Evolutionary conservation across 2,888 invertebrate species (phyloP), one percentile per base, ranked within the genome.

Genomic region (Bimastos eiseni): DNA sequence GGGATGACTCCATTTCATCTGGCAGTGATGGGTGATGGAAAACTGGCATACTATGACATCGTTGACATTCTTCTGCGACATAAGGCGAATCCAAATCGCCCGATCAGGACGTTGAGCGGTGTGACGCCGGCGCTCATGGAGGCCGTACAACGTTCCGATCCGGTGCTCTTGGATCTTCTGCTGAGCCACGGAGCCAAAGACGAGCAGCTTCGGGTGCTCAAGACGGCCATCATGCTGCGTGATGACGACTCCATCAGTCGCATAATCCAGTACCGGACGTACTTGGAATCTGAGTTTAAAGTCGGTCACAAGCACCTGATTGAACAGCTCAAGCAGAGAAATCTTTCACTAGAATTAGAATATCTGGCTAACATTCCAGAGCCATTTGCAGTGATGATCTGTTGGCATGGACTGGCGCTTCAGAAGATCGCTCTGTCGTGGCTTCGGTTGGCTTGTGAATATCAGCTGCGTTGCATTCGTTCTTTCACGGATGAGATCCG

Each of bases 231-330:
- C 3, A 95, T 96, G 37, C 96, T 97, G 93, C 96, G 96, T 36
- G 97, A 98, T 94, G 97, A 97, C 93, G 96, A 96, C 0, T 92
- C 94, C 88, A 91, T 94, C 30, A 96, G 98, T 15, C 96, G 97
- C 92, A 95, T 98, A 37, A 96, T 99, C n/a, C 97, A 98, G 70
- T 34, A 90, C 38, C 70, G 41, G 95, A 96, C 97, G 11, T 93
- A 94, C 70, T 97, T 97, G 0, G 99, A 99, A 95, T 97, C 97
- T 0, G 98, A 99, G 94, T 97, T 97, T 95, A 98, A 98, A 95
- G 97, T 99, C 89, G 98, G 98, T 6, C 89, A 37, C 15, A 83
- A 90, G 44, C 33, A 38, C 1, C 89, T 44, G 89, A 17, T 37
- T 19, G 89, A 89, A 13, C 24, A 36, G 37, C 41, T 44, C 41